These are phyloP conservation scores for Catocala nupta DNA, from an alignment of 2,888 invertebrate genomes.

Conservation along the genomic window DNA sequence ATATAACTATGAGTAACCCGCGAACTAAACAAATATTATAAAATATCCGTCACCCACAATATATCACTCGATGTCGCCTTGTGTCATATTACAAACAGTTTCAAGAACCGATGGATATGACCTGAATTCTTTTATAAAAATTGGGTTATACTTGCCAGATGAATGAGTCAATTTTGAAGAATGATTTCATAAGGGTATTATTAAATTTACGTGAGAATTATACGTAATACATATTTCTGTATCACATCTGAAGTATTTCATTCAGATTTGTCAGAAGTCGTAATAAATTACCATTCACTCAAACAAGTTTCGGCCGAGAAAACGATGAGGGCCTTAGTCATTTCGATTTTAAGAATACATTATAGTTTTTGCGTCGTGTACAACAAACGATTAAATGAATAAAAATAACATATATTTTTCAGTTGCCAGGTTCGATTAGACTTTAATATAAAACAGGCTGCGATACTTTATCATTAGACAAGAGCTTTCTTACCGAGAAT, in stretches of 20 bases:
- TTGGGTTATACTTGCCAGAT: slow-evolving; percentile 24
- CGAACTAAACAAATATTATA: slow-evolving; percentile 27
- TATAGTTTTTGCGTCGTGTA: no score
- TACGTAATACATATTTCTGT: neutral
- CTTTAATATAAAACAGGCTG: no score
- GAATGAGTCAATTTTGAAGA: slow-evolving; percentile 35
- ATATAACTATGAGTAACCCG: neutral
- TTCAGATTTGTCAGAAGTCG: neutral
- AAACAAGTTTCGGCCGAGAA: neutral
- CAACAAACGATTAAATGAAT: no score
- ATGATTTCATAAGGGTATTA: slow-evolving; percentile 23
- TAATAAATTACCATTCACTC: neutral
- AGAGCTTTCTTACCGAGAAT: no score
- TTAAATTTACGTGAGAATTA: no score
- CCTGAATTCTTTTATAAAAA: slow-evolving; percentile 40
- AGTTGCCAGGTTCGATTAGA: no score
- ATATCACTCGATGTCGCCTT: slow-evolving; percentile 11
- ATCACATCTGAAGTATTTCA: neutral
- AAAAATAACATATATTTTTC: no score
- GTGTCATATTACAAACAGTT: slow-evolving; percentile 33
- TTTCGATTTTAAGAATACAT: no score
- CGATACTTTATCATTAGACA: no score
- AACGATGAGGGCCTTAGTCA: neutral
- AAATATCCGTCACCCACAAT: slow-evolving; percentile 31
- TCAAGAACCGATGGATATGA: slow-evolving; percentile 35